Base-by-base conservation (phyloP, 2,888 invertebrate species). In the Chrysolina oricalcia region DNA sequence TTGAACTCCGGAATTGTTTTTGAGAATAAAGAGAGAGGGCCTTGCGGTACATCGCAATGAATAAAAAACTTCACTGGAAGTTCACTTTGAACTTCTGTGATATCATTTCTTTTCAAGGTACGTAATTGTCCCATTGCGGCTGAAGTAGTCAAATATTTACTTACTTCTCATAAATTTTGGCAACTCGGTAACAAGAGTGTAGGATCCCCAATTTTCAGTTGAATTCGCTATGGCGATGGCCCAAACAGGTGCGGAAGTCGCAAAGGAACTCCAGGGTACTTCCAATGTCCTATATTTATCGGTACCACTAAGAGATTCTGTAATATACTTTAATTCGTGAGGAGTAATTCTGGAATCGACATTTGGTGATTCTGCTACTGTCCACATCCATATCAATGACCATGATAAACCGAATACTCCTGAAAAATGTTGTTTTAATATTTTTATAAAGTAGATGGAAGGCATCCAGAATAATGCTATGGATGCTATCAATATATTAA, bases 141-240 rank as follows among this genome's bases (percentile, higher is more conserved):
- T n/a, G 5, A 19, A 5, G 11, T 70, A 59, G 5, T 0, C 10
- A 10, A 70, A 40, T 40, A 6, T 48, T 43, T 70, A 74, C 76
- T 64, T 53, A 78, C 80, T 56, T 67, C 75, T 80, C 78, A 80
- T 80, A 48, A 75, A 78, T 53, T 73, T 78, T 10, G 80, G 80
- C 41, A 80, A 40, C 48, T 78, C 71, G 3, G 80, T 80, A 3
- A 78, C 90, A 78, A 96, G 89, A 0, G 96, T 96, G 84, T 96
- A 96, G 88, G 96, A 96, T 5, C 96, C 96, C 96, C 96, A 96
- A 88, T 96, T 96, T 87, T 96, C 96, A 35, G 95, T 94, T 88
- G 96, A 96, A 87, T 96, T 96, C 0, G 96, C 95, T 68, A 93
- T 91, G 0, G 95, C 92, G 53, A 96, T 95, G 0, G 96, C 95